Base-by-base conservation (phyloP, 2,113 vertebrate species). In the Thalassoma bifasciatum region DNA sequence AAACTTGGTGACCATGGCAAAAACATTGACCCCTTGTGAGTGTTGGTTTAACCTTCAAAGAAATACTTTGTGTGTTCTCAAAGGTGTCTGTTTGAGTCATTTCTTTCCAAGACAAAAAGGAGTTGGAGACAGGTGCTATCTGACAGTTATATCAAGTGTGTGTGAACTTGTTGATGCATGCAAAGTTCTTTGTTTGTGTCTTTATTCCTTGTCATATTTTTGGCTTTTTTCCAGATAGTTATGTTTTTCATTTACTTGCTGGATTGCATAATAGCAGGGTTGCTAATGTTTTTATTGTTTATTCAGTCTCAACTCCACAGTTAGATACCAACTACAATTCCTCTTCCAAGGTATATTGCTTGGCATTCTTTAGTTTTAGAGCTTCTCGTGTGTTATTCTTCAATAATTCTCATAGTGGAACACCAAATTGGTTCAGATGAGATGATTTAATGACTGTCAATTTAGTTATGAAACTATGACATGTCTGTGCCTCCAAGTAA, bases 91-190 rank as follows among this genome's bases (percentile, higher is more conserved):
- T 57, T 85, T 76, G 50, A 82, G 66, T 75, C 54, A 26, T 85
- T 75, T 57, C 56, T 70, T 71, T 70, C 12, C 73, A 37, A 82
- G 75, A 64, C 66, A 47, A 42, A 42, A 3, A 71, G 26, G 34
- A 76, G 66, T 61, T 54, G 66, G 75, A 85, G 86, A 87, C 85
- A 86, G 82, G 77, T 79, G 83, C 59, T 82, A 82, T 83, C 66
- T 63, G 72, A 79, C 77, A 71, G 78, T 79, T 85, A 81, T 67
- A 74, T 65, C 60, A 61, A 58, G 57, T 81, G 77, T 79, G 72
- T 59, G 66, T 49, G 76, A 84, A 87, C 80, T 26, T 86, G 87
- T 84, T 36, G 44, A 66, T 64, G 22, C 86, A 69, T 1, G 79
- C 58, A 66, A 12, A 3, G 14, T 46, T 59, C 71, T 63, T 61